phyloP scores from a whole-genome alignment of 92 coral and sea anemone species.

The Epizoanthus ramosus region DNA sequence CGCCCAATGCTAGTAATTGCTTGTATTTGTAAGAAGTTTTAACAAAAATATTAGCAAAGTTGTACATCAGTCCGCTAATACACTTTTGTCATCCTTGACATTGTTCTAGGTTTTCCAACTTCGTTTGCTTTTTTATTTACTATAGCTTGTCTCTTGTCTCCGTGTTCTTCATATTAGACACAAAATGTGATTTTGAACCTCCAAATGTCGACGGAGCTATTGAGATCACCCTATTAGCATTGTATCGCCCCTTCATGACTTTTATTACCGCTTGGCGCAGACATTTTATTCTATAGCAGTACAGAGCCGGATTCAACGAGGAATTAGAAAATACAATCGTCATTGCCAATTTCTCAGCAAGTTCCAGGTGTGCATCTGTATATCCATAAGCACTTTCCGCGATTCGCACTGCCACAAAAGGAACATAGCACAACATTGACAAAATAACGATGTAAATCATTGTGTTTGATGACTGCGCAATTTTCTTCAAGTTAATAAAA shows the following conservation, averaged over 20 bases:
- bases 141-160: too few relatives aligned
- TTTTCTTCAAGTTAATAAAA: background rate
- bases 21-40: too few relatives aligned
- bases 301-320: conserved; percentile 4
- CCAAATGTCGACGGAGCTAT: background rate
- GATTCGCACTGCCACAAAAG: conserved; percentile 22
- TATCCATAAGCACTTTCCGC: conserved; percentile 6
- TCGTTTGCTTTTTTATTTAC: too few relatives aligned
- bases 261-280: conserved; percentile 23
- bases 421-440: conserved; percentile 30
- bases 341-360: conserved; percentile 36
- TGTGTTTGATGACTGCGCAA: conserved; percentile 23
- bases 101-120: too few relatives aligned
- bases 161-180: background rate
- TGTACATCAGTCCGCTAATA: too few relatives aligned
- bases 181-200: background rate
- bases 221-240: background rate
- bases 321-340: conserved; percentile 34
- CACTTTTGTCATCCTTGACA: too few relatives aligned
- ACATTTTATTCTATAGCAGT: conserved; percentile 23
- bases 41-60: too few relatives aligned
- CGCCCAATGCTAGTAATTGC: too few relatives aligned
- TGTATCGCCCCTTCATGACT: background rate
- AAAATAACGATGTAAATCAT: conserved; percentile 24
- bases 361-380: conserved; percentile 2